A percentile compares a stretch with the other conserved stretches of the same genome.
Evolutionary conservation across 2,797 vertebrate genomes (phyloP).

Genomic region (Menidia menidia): DNA sequence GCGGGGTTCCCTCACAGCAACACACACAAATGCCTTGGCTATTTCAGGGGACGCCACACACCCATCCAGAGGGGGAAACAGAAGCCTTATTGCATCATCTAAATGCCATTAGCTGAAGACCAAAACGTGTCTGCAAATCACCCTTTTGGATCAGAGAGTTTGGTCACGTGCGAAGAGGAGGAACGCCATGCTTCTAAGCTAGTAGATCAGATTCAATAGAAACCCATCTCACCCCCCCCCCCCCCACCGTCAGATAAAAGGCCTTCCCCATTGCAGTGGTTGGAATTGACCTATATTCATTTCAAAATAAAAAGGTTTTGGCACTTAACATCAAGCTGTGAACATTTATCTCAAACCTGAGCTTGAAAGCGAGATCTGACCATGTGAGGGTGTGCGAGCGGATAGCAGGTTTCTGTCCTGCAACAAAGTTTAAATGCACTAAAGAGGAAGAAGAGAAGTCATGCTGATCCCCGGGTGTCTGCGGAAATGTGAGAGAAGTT

Average conservation of each 20-base stretch:
- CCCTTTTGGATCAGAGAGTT: conserved; percentile 74
- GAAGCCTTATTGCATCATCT: conserved; percentile 82
- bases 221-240: too few species aligned
- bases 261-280: conserved; percentile 3
- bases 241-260: not conserved
- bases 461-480: conserved; percentile 10
- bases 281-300: not conserved
- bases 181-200: conserved; percentile 28
- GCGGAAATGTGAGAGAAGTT: conserved; percentile 14
- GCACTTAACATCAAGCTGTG: conserved; percentile 54
- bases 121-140: conserved; percentile 73
- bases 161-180: conserved; percentile 79
- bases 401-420: not conserved
- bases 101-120: conserved; percentile 77
- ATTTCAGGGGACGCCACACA: conserved; percentile 66
- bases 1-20: conserved; percentile 65
- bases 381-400: conserved; percentile 1
- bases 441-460: not conserved
- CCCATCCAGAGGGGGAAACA: conserved; percentile 59
- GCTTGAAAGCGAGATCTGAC: conserved; percentile 42
- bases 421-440: not conserved
- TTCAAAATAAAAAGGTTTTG: conserved; percentile 38
- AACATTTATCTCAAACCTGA: conserved; percentile 46
- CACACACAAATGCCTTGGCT: conserved; percentile 78
- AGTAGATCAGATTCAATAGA: not conserved